Base-by-base conservation (phyloP, 2,888 invertebrate species). In the Pristionchus fissidentatus region DNA sequence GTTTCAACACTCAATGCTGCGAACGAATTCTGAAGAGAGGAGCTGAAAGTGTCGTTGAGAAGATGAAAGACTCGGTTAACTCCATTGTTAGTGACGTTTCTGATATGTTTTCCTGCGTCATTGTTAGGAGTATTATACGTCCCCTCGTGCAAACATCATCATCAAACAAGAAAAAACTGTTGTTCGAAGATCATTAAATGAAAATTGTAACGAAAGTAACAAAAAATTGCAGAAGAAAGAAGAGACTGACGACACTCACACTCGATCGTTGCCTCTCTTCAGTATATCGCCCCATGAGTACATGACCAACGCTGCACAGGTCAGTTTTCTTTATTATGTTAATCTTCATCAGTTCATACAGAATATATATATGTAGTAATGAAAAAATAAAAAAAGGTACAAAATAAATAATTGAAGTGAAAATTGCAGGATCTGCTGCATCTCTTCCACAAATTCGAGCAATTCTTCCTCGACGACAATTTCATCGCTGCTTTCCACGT, bases 271-370 rank as follows among this genome's bases (percentile, higher is more conserved):
- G 32, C 82, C 82, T 32, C 82, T 82, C 46, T 85, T 84, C 66
- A 60, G 78, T n/a, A 83, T 79, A 46, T 84, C 85, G 41, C 85
- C 86, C 10, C 81, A 84, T 62, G 86, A 86, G 60, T 85, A 86
- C 55, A 79, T 86, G 22, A 84, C 85, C 22, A 85, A 80, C 32
- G 82, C 79, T 22, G 86, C 85, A 62, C 86, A 86, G 55, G 84
- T 84, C 35, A 22, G 62, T 13, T 29, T 32, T 29, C 29, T 13
- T 62, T 32, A 15, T 49, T 10, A 10, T 15, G 10, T 49, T 49
- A 49, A 10, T 19, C 49, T 49, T 10, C 19, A 49, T 10, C 49
- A n/a, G n/a, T n/a, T n/a, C n/a, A n/a, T n/a, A n/a, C n/a, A n/a
- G n/a, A 19, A 55, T 55, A 19, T 22, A 55, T 4, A 55, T 55